Evolutionary conservation across 1,140 invertebrate species (phyloP), one percentile per base, ranked within the genome.

Genomic region (Druon quercuslanigerum): DNA sequence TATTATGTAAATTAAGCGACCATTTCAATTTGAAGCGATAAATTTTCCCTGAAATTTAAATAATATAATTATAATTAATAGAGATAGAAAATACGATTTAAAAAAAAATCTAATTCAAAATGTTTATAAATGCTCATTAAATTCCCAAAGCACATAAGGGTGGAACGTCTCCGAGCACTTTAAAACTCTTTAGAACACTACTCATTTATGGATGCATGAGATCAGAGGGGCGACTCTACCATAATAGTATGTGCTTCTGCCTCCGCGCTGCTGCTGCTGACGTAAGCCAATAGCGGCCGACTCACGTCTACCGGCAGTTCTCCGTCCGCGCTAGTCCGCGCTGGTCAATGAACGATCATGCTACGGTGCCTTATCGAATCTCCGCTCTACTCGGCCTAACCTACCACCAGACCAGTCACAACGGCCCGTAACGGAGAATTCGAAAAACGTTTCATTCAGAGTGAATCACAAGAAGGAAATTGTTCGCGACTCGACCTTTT

Each of bases 121-220:
- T n/a, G n/a, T n/a, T n/a, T n/a, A n/a, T n/a, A n/a, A n/a, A n/a
- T n/a, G n/a, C n/a, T n/a, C n/a, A n/a, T n/a, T n/a, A n/a, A n/a
- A n/a, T n/a, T n/a, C n/a, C n/a, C n/a, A n/a, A n/a, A n/a, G n/a
- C n/a, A n/a, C n/a, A n/a, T n/a, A n/a, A n/a, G n/a, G n/a, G n/a
- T n/a, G n/a, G n/a, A n/a, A n/a, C n/a, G n/a, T n/a, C n/a, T n/a
- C n/a, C n/a, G n/a, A n/a, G n/a, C n/a, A n/a, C n/a, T n/a, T n/a
- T n/a, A n/a, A n/a, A n/a, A n/a, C n/a, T n/a, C n/a, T n/a, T n/a
- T n/a, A n/a, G n/a, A n/a, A n/a, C n/a, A n/a, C n/a, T n/a, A n/a
- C n/a, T 66, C 60, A 66, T 66, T 66, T 66, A 66, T 66, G 60
- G 60, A 66, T 66, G 60, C 40, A 66, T 66, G 60, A 33, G 60